A percentile compares a stretch with the other conserved stretches of the same genome.
Conservation (phyloP, 2,888 invertebrate species). For the Cheilosia vulpina region DNA sequence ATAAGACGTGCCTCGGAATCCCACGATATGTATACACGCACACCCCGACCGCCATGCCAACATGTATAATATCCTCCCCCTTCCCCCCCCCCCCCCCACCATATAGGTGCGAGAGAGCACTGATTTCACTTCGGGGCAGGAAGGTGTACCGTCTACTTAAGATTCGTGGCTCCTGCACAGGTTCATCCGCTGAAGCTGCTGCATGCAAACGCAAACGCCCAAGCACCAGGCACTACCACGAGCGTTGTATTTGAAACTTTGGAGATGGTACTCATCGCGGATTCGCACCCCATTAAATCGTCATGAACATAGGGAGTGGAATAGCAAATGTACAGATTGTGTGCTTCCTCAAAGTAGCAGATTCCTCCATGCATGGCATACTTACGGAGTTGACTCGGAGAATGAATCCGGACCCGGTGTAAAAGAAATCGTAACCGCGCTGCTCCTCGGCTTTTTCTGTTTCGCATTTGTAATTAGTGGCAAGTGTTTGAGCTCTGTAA, state of each 20-base stretch:
- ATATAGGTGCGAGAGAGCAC: slow-evolving; percentile 41
- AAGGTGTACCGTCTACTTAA: slow-evolving; percentile 69
- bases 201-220: slow-evolving; percentile 21
- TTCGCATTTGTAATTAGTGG: slow-evolving; percentile 73
- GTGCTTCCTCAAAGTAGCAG: slow-evolving; percentile 67
- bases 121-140: slow-evolving; percentile 54
- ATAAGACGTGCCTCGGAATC: background rate
- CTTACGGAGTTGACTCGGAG: slow-evolving; percentile 55
- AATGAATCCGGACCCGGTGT: slow-evolving; percentile 58
- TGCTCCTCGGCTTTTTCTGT: slow-evolving; percentile 56
- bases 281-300: slow-evolving; percentile 75
- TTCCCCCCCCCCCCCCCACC: background rate
- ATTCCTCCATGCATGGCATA: slow-evolving; percentile 58
- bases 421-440: slow-evolving; percentile 58
- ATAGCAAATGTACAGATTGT: slow-evolving; percentile 74
- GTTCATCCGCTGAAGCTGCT: slow-evolving; percentile 43
- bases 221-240: background rate
- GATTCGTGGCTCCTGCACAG: slow-evolving; percentile 58
- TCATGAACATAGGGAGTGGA: slow-evolving; percentile 65
- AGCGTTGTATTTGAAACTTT: slow-evolving; percentile 57
- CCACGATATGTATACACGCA: too few species aligned
- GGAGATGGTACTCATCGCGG: slow-evolving; percentile 73
- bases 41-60: background rate
- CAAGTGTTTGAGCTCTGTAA: slow-evolving; percentile 54
- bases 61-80: too few species aligned